phyloP scores from a whole-genome alignment of 2,888 invertebrate genomes.

The Belgica antarctica region DNA sequence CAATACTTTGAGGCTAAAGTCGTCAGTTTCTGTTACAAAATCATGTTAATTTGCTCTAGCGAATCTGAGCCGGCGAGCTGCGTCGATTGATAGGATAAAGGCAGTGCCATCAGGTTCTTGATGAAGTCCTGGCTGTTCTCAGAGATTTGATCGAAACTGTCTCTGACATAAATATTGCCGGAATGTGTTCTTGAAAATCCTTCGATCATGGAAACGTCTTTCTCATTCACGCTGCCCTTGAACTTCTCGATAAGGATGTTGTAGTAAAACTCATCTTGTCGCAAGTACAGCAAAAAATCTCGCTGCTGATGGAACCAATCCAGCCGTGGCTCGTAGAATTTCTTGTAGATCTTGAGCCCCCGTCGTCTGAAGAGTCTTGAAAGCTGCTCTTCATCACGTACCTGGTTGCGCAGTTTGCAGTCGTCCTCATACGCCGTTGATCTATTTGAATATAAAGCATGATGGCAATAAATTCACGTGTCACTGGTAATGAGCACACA shows the following conservation, averaged over 20 bases:
- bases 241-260: not conserved
- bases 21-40: too few species aligned
- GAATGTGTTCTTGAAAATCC: not conserved
- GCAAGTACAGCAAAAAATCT: not conserved
- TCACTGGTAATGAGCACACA: too few species aligned
- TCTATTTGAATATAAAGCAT: not conserved
- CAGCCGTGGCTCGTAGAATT: not conserved
- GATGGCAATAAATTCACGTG: too few species aligned
- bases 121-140: not conserved
- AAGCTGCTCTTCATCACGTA: too few species aligned
- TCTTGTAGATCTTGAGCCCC: not conserved
- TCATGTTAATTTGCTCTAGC: too few species aligned
- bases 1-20: too few species aligned
- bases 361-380: too few species aligned
- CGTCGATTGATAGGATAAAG: not conserved
- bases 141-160: not conserved
- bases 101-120: not conserved
- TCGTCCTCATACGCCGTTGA: not conserved
- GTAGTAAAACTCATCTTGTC: not conserved
- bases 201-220: not conserved
- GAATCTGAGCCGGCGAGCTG: too few species aligned
- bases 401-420: too few species aligned
- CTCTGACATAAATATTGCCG: not conserved
- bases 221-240: not conserved
- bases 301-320: not conserved